phyloP scores from a whole-genome alignment of 2,888 invertebrate genomes.

The Papilio demoleus region DNA sequence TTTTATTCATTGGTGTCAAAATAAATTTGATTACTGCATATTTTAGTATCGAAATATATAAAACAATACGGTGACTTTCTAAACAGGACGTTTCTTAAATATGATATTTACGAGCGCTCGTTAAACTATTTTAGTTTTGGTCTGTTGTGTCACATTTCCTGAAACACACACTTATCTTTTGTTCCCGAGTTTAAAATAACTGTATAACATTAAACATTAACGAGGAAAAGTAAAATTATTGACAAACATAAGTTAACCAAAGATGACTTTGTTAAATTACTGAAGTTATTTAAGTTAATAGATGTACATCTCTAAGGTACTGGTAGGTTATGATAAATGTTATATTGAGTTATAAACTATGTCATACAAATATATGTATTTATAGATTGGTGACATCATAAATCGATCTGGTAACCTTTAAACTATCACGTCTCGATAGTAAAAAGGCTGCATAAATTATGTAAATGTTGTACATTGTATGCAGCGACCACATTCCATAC shows the following conservation, averaged over 20 bases:
- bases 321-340: too few relatives aligned
- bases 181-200: background rate
- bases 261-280: background rate
- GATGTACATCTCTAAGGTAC: too few relatives aligned
- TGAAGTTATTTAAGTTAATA: too few relatives aligned
- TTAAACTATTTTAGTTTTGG: conserved; percentile 21
- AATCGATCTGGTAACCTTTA: conserved; percentile 2
- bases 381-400: conserved; percentile 3
- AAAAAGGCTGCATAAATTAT: conserved; percentile 18
- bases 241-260: background rate
- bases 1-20: background rate
- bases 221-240: background rate
- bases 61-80: background rate
- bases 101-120: conserved; percentile 23
- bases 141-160: conserved; percentile 4
- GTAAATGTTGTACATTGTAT: conserved; percentile 8
- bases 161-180: conserved; percentile 7
- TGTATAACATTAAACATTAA: background rate
- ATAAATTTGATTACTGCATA: background rate
- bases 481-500: conserved; percentile 7
- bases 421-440: conserved; percentile 9
- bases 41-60: background rate
- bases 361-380: too few relatives aligned
- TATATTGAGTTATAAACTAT: too few relatives aligned
- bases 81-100: conserved; percentile 10